Evolutionary conservation across 1,140 invertebrate genomes (phyloP), one percentile per base, ranked within the genome.

Genomic region (Drosophila auraria): DNA sequence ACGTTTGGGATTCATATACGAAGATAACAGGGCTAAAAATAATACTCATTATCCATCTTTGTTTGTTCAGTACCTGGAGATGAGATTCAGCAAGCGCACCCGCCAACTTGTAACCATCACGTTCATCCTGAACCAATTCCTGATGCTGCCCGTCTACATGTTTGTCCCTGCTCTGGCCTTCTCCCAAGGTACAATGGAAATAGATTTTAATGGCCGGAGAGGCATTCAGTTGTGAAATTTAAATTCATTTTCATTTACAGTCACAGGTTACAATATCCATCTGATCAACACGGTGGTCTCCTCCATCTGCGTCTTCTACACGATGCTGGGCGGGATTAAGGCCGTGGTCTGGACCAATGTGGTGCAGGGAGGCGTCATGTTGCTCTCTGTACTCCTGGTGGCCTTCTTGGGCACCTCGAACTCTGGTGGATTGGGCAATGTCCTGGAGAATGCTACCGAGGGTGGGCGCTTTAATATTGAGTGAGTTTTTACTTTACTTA

Each of bases 281-380:
- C 83, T 95, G 44, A 95, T 96, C 42, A 96, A 97, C 45, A 94
- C 95, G 7, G 86, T 96, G 4, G 96, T 97, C 23, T 97, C 96
- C 59, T 93, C 95, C 25, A 94, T 97, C 17, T 97, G 97, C 92
- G 97, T 97, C 49, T 96, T 97, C 87, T 98, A 98, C 87, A 97
- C 97, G 4, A 95, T 96, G 68, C 83, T 97, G 93, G 97, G 97
- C 72, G 97, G 97, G 2, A 94, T 98, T 64, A 97, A 97, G 93
- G 97, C 97, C 1, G 97, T 98, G 2, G 95, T 98, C 27, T 97
- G 96, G 97, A 98, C 97, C 1, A 97, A 98, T 93, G 95, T 96
- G 0, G 94, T 98, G 33, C 97, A 98, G 93, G 96, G 95, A 4
- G 83, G 95, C 7, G 94, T 97, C 2, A 97, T 98, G 96, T 94